These are phyloP conservation scores for Tarsius wallacei DNA, from an alignment of 2,797 vertebrate species.

Conservation along the genomic window DNA sequence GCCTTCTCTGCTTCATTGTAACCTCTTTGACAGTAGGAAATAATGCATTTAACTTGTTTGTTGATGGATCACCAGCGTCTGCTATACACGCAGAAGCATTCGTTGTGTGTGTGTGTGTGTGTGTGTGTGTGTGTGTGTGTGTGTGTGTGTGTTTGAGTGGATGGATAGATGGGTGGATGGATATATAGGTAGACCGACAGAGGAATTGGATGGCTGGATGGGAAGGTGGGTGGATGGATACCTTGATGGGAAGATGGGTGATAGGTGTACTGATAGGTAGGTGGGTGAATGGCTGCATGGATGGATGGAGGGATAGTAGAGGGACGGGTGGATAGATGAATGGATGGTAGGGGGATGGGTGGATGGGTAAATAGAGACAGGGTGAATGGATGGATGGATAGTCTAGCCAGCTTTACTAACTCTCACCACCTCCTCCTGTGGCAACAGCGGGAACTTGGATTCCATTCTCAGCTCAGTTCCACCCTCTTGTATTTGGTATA, in stretches of 20 bases:
- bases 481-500: not conserved
- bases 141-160: not conserved
- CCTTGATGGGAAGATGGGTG: not conserved
- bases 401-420: not conserved
- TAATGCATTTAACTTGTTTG: not conserved
- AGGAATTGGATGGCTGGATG: not conserved
- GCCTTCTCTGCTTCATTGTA: not conserved
- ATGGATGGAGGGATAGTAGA: not conserved
- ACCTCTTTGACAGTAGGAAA: conserved; percentile 37
- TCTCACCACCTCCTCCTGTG: not conserved
- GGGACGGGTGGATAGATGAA: not conserved
- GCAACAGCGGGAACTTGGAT: not conserved
- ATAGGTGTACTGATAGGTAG: too few species aligned
- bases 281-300: not conserved
- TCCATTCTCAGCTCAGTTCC: not conserved
- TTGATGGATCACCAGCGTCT: not conserved
- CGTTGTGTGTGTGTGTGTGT: not conserved
- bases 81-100: not conserved
- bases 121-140: not conserved
- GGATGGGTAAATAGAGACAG: not conserved
- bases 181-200: not conserved
- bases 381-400: not conserved
- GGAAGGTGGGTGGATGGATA: not conserved
- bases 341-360: not conserved
- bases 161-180: not conserved